Base-by-base conservation (phyloP, 1,140 invertebrate species). In the Brachionus plicatilis region DNA sequence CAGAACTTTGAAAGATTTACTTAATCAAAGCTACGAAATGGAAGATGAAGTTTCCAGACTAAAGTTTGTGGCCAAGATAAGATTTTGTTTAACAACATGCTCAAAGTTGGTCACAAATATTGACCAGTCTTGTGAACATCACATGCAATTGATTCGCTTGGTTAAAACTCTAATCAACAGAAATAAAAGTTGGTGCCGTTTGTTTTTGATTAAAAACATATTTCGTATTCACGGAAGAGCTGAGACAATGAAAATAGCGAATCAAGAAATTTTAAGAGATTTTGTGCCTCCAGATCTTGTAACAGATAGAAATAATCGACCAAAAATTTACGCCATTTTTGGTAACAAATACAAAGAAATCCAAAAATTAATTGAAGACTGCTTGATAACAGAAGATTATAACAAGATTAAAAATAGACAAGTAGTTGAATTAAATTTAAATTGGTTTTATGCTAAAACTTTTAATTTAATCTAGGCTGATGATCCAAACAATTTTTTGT, bases 51-150 rank as follows among this genome's bases (percentile, higher is more conserved):
- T 76, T 14, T 50, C 17, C 6, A 8, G 24, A 27, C 43, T 76
- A 9, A 76, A 76, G 27, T 27, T 76, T 27, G 24, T 76, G 11
- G 72, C 72, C 9, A 76, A 76, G 29, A 50, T 76, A 27, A 76
- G 47, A 76, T 76, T 76, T 50, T 76, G 72, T 50, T 29, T 76
- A 14, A 24, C 45, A 27, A 76, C 45, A 12, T 76, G 72, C n/a
- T 76, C 72, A 11, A 47, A 76, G 17, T 50, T 76, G 72, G 9
- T 76, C 27, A 45, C 27, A 12, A 29, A 76, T 29, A 29, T 47
- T n/a, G 12, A 76, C 8, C 8, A 20, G n/a, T 37, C n/a, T 12
- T 47, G 14, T 76, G 47, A 47, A 50, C 8, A 76, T n/a, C 72
- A 76, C 11, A 27, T 50, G 20, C 14, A 50, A 11, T 47, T 76